Conservation (phyloP, 2,113 vertebrate species). For the Hiodon tergisus region DNA sequence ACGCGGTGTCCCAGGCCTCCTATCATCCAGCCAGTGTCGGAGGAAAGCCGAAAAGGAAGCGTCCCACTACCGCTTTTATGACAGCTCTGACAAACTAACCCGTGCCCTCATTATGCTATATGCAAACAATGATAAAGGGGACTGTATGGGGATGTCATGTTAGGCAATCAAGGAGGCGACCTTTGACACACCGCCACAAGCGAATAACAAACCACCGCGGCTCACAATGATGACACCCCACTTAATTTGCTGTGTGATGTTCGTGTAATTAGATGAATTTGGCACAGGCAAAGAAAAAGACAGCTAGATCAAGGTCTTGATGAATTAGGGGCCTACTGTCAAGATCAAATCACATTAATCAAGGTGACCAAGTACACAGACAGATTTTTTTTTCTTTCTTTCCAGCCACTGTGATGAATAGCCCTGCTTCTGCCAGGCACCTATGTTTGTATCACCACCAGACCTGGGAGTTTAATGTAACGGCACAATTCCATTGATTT, state of each 20-base stretch:
- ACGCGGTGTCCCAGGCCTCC: neutral
- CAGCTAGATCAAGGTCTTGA: constrained; percentile 65
- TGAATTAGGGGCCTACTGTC: constrained; percentile 66
- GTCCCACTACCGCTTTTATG: constrained; percentile 33
- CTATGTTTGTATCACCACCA: constrained; percentile 58
- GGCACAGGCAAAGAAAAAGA: constrained; percentile 51
- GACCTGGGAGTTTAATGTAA: constrained; percentile 58
- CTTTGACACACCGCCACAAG: constrained; percentile 53
- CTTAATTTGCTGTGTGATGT: constrained; percentile 65
- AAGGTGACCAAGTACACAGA: constrained; percentile 58
- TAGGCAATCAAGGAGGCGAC: constrained; percentile 61
- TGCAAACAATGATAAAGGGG: constrained; percentile 68
- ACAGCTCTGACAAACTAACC: constrained; percentile 58
- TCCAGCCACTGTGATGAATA: constrained; percentile 52
- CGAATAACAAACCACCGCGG: constrained; percentile 58
- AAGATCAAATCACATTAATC: constrained; percentile 72
- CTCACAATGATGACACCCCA: constrained; percentile 62
- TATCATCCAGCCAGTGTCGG: constrained; percentile 12
- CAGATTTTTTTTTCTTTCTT: constrained; percentile 46
- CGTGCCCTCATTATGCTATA: constrained; percentile 57
- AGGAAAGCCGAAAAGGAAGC: neutral
- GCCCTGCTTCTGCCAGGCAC: constrained; percentile 49
- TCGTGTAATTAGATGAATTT: constrained; percentile 73
- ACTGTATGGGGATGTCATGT: constrained; percentile 57
- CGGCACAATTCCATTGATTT: constrained; percentile 50